Evolutionary conservation across 2,888 invertebrate species (phyloP), one percentile per base, ranked within the genome.

Genomic region (Camptogramma bilineatum): DNA sequence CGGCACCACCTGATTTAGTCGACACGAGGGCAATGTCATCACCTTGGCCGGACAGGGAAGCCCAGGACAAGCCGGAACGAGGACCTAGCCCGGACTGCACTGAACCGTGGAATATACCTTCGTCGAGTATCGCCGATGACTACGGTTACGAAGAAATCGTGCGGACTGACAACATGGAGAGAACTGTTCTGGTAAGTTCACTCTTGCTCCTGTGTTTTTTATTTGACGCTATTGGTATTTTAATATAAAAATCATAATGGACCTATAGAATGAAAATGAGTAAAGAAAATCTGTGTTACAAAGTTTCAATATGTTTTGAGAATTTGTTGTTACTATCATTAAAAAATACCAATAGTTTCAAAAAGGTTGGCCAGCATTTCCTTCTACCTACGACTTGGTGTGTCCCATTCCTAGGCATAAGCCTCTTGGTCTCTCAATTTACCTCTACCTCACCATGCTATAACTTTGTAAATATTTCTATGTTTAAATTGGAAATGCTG

Each of bases 171-270:
- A 86, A 86, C 72, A 81, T 91, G 84, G 88, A 90, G 55, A 80
- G 92, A 48, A 93, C 93, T 60, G 93, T 93, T 55, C 85, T 93
- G 72, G 93, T 93, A 79, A 92, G 93, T 91, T 58, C 4, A 31
- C 10, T 47, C 72, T 71, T 68, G 13, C 42, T 21, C 62, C 57
- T 44, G 4, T 62, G 4, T 28, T 60, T 21, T 56, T 44, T 56
- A 10, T 58, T 61, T 47, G 60, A 59, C 64, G 48, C 57, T 72
- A 60, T 64, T 62, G 60, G 63, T 64, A 66, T 71, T 64, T 44
- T 7, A 16, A 21, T 17, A 28, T 34, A 13, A 34, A 5, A 31
- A 8, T 8, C 9, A 28, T 8, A 39, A 3, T 39, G 34, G 13
- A 39, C 10, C 34, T 39, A 39, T 39, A 39, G 8, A 34, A 34